These are phyloP conservation scores for Hemiprocne comata DNA, from an alignment of 2,113 vertebrate genomes.

Conservation along the genomic window DNA sequence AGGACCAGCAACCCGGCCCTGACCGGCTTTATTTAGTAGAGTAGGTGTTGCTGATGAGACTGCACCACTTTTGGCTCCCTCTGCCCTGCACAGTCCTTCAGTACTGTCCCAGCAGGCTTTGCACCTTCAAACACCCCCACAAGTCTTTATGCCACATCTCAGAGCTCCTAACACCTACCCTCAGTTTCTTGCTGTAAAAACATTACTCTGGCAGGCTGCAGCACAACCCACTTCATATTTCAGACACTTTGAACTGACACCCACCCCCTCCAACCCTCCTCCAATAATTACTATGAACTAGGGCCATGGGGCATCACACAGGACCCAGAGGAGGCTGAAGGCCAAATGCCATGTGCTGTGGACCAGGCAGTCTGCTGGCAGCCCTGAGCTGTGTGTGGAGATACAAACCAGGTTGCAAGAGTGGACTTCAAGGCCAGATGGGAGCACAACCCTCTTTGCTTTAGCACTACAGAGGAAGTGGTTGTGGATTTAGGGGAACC, in stretches of 20 bases:
- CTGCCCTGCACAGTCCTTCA: not conserved
- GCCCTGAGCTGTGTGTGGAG: fast-evolving
- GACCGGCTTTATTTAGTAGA: not conserved
- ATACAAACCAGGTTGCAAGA: not conserved
- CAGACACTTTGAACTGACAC: conserved; percentile 13
- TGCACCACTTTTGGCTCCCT: not conserved
- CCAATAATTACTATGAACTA: not conserved
- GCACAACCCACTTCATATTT: conserved; percentile 13
- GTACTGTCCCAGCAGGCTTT: not conserved
- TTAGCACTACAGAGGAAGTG: not conserved
- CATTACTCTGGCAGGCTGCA: conserved; percentile 42
- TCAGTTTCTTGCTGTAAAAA: conserved; percentile 19
- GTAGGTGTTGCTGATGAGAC: conserved; percentile 33
- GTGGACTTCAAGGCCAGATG: not conserved
- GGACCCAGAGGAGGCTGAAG: conserved; percentile 1
- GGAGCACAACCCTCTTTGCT: not conserved
- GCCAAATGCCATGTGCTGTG: not conserved
- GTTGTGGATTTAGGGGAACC: not conserved
- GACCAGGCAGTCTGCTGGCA: conserved; percentile 5
- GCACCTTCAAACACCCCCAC: conserved; percentile 22
- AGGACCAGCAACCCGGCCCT: fast-evolving
- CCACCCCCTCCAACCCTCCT: not conserved
- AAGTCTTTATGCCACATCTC: conserved; percentile 41
- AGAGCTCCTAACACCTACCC: conserved; percentile 10
- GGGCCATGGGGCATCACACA: not conserved